These are phyloP conservation scores for Typhlichthys eigenmanni DNA, from an alignment of 2,797 vertebrate species.

Conservation along the genomic window DNA sequence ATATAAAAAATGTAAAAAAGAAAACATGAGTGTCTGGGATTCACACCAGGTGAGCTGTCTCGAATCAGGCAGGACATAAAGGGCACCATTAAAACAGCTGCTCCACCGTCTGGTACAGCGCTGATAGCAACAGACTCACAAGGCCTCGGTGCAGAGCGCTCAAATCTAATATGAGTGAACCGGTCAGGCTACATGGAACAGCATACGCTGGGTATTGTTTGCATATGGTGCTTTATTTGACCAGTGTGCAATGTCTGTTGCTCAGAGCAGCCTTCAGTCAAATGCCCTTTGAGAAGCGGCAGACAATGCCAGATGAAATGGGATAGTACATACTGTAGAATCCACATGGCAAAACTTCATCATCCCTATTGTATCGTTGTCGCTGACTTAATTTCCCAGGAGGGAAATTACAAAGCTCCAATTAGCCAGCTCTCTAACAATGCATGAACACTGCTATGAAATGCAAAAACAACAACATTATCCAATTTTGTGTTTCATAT, in stretches of 20 bases:
- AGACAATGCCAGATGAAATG: constrained; percentile 23
- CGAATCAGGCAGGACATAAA: constrained; percentile 58
- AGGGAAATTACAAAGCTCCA: constrained; percentile 22
- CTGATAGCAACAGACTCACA: constrained; percentile 51
- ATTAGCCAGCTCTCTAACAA: not conserved
- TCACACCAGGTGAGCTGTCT: constrained; percentile 63
- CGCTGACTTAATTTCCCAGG: constrained; percentile 16
- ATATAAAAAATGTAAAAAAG: constrained; percentile 6
- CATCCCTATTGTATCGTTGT: constrained; percentile 3
- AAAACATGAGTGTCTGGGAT: constrained; percentile 33
- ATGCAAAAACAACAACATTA: not conserved
- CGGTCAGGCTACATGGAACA: constrained; percentile 44
- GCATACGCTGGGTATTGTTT: constrained; percentile 59
- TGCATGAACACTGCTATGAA: constrained; percentile 1
- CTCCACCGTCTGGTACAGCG: constrained; percentile 48
- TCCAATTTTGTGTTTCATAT: constrained; percentile 12
- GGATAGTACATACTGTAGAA: not conserved
- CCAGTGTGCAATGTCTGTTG: constrained; percentile 12
- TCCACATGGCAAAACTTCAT: not conserved
- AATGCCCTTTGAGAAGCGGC: constrained; percentile 12
- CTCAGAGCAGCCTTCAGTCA: constrained; percentile 36
- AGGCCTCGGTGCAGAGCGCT: constrained; percentile 37
- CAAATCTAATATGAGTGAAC: constrained; percentile 52
- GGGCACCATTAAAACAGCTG: constrained; percentile 63
- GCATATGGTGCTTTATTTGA: constrained; percentile 43